Evolutionary conservation across 37 sponge, comb jelly and placozoan genomes (phyloP).

Genomic region (Crambe crambe): DNA sequence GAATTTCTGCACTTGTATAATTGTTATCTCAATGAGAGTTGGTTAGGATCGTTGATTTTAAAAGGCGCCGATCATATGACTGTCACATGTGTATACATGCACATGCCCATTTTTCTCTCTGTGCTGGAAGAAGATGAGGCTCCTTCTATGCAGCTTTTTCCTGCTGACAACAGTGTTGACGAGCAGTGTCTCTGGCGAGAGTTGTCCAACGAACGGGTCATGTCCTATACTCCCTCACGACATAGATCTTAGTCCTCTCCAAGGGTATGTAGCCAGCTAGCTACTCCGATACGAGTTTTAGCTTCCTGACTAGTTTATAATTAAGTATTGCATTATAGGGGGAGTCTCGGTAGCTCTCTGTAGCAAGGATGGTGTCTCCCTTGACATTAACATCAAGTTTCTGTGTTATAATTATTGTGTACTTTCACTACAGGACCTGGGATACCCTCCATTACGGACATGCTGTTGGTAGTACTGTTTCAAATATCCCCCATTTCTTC

Average conservation of each 20-base stretch:
- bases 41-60: too few species aligned
- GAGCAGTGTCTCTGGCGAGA: neutral
- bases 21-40: too few species aligned
- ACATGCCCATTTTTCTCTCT: too few species aligned
- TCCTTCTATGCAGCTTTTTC: neutral
- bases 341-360: too few species aligned
- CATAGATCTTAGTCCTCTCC: conserved; percentile 33
- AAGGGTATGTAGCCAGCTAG: conserved; percentile 30
- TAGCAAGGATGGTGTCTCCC: too few species aligned
- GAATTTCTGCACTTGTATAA: too few species aligned
- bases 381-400: neutral
- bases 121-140: neutral
- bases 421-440: conserved; percentile 42
- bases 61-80: too few species aligned
- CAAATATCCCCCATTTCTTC: conserved; percentile 50
- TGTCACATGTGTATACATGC: too few species aligned
- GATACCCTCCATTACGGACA: conserved; percentile 33
- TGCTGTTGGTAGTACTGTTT: conserved; percentile 15
- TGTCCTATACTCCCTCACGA: conserved; percentile 19
- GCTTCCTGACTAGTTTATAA: too few species aligned
- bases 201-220: conserved; percentile 6
- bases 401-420: neutral
- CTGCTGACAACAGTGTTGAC: neutral
- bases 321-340: too few species aligned
- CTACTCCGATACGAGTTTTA: too few species aligned